phyloP scores from a whole-genome alignment of 2,797 vertebrate genomes.

The Alfaro cultratus region DNA sequence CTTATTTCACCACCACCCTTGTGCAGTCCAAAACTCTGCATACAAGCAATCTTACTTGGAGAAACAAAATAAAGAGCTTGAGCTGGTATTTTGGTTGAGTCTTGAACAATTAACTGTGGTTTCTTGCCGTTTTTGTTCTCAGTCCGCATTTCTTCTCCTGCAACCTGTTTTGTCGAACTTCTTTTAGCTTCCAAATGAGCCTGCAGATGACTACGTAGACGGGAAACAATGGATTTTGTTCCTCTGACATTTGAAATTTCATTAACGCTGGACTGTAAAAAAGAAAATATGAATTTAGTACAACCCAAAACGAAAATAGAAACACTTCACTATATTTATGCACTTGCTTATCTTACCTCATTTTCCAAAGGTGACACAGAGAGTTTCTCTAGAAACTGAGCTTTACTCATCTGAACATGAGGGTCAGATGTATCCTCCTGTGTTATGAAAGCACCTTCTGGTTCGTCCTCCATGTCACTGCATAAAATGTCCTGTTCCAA shows the following conservation, averaged over 20 bases:
- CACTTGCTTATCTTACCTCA: constrained; percentile 38
- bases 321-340: neutral
- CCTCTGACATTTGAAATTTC: constrained; percentile 9
- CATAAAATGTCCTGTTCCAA: neutral
- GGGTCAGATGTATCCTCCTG: constrained; percentile 44
- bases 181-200: constrained; percentile 16
- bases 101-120: constrained; percentile 10
- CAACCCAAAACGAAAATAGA: neutral
- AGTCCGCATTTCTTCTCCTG: neutral
- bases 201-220: constrained; percentile 55
- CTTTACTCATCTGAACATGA: constrained; percentile 54
- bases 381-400: constrained; percentile 62
- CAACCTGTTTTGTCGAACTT: constrained; percentile 6
- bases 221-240: constrained; percentile 29
- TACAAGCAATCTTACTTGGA: neutral
- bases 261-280: constrained; percentile 36
- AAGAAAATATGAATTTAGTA: neutral
- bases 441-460: constrained; percentile 13
- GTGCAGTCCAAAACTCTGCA: constrained; percentile 12
- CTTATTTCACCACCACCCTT: neutral
- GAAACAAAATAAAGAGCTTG: constrained; percentile 1
- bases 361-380: constrained; percentile 47
- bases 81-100: neutral
- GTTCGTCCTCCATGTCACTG: constrained; percentile 9
- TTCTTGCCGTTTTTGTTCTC: constrained; percentile 11